Evolutionary conservation across 2,113 vertebrate species (phyloP).

Genomic region (Lathamus discolor): DNA sequence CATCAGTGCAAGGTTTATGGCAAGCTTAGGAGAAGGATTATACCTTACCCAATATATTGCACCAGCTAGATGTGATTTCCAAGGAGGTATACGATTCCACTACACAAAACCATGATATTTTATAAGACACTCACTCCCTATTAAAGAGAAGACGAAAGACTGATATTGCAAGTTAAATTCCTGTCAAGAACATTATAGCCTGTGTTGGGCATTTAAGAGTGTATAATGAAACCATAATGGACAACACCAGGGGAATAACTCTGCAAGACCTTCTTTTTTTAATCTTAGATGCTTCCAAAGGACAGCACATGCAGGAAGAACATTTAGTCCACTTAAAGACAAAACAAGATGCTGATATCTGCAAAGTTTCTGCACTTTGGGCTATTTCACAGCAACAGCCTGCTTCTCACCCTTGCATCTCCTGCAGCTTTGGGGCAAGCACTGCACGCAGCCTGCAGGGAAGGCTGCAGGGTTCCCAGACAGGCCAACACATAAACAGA

Average conservation of each 20-base stretch:
- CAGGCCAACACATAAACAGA: no score
- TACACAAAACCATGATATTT: accelerated
- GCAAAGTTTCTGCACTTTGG: neutral
- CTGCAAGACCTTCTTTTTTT: neutral
- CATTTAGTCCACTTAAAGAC: neutral
- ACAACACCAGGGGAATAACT: neutral
- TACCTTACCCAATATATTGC: neutral
- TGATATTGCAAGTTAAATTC: neutral
- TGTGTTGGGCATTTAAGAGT: neutral
- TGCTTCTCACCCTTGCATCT: neutral
- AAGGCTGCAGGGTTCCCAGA: neutral
- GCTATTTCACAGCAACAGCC: neutral
- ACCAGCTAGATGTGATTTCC: neutral
- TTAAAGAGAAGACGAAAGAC: neutral
- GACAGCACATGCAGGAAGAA: neutral
- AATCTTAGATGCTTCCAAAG: neutral
- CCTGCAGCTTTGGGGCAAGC: neutral
- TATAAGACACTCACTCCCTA: accelerated
- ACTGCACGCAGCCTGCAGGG: accelerated
- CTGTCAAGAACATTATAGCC: neutral
- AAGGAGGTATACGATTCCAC: neutral
- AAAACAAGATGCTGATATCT: neutral
- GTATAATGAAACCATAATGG: neutral
- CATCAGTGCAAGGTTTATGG: neutral
- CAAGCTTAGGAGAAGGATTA: neutral